Percentiles rank a stretch among this genome's conserved stretches.
phyloP scores from a whole-genome alignment of 2,797 vertebrate genomes.

The Acropternis orthonyx region DNA sequence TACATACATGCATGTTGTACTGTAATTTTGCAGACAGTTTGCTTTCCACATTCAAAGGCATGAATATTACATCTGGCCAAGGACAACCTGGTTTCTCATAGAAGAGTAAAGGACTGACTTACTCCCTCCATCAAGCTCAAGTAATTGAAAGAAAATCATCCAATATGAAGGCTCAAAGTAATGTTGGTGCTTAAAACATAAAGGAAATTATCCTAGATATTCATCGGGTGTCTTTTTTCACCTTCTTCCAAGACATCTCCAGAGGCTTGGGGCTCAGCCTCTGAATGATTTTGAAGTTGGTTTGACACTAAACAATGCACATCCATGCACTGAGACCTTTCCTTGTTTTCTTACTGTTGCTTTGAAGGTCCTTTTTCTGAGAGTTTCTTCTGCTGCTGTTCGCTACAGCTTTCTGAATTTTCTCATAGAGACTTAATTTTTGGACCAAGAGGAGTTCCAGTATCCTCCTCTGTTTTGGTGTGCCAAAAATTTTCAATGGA shows the following conservation, averaged over 20 bases:
- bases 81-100: background rate
- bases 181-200: background rate
- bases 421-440: background rate
- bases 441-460: background rate
- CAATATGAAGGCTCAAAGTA: background rate
- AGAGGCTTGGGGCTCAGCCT: background rate
- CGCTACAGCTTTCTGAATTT: background rate
- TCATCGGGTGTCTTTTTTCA: background rate
- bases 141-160: background rate
- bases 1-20: background rate
- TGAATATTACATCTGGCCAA: background rate
- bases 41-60: background rate
- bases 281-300: background rate
- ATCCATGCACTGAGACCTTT: background rate
- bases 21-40: background rate
- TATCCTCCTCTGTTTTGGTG: background rate
- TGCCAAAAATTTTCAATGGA: background rate
- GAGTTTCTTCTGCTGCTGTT: rapidly evolving
- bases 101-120: background rate
- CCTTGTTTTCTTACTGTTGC: background rate
- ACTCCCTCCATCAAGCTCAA: background rate
- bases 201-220: background rate
- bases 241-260: background rate
- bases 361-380: background rate
- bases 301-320: background rate